A percentile compares a stretch with the other conserved stretches of the same genome.
phyloP scores from a whole-genome alignment of 2,888 invertebrate genomes.

The Zaprionus lineosus region DNA sequence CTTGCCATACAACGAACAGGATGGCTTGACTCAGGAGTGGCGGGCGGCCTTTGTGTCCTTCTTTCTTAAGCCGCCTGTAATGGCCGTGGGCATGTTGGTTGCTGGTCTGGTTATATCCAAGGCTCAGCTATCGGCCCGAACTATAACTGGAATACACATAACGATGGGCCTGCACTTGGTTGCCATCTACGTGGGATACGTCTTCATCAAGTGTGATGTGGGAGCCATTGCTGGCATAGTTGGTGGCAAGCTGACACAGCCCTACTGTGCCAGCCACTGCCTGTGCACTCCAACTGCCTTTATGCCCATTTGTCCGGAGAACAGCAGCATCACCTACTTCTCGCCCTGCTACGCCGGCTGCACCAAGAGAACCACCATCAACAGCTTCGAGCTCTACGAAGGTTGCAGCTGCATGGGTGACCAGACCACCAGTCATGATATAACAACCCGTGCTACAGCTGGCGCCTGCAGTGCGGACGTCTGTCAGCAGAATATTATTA shows the following conservation, averaged over 20 bases:
- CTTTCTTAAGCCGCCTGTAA: constrained; percentile 85
- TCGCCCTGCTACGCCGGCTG: constrained; percentile 91
- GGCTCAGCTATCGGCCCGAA: constrained; percentile 83
- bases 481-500: constrained; percentile 84
- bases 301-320: constrained; percentile 86
- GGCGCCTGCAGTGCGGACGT: constrained; percentile 84
- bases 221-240: constrained; percentile 83
- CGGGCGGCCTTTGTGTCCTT: constrained; percentile 84
- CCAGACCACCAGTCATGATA: constrained; percentile 51
- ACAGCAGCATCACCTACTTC: constrained; percentile 85
- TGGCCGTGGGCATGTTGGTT: constrained; percentile 84
- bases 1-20: constrained; percentile 83
- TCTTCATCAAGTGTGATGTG: constrained; percentile 84
- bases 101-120: constrained; percentile 85
- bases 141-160: constrained; percentile 84
- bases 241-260: constrained; percentile 82
- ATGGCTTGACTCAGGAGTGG: constrained; percentile 85
- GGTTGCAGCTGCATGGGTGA: constrained; percentile 84
- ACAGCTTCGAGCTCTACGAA: constrained; percentile 83
- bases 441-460: constrained; percentile 82
- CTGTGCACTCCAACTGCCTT: constrained; percentile 84
- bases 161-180: constrained; percentile 82
- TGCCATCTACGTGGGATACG: constrained; percentile 83
- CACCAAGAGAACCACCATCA: constrained; percentile 81
- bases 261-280: constrained; percentile 85